Percentiles rank a stretch among this genome's conserved stretches.
Conservation (phyloP, 2,888 invertebrate species). For the Marronus borbonicus region DNA sequence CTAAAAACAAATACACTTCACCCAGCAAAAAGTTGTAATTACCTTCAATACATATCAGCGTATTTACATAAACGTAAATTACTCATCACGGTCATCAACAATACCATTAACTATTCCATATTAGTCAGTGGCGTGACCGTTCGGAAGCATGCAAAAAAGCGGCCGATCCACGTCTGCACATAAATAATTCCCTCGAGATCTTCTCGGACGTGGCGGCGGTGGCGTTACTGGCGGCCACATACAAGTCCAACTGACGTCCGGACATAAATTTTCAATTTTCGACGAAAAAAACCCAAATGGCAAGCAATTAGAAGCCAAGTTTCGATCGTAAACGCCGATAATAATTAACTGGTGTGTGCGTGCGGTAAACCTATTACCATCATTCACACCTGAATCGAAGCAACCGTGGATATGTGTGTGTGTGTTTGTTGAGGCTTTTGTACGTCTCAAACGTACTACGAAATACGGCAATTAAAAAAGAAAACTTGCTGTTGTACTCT, state of each 20-base stretch:
- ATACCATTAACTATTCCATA: slow-evolving; percentile 12
- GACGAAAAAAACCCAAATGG: slow-evolving; percentile 25
- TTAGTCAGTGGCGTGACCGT: slow-evolving; percentile 6
- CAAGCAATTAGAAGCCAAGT: slow-evolving; percentile 37
- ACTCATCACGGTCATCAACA: neutral
- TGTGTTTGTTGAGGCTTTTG: neutral
- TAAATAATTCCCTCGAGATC: slow-evolving; percentile 16
- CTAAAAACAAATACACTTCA: too few relatives aligned
- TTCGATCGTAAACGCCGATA: slow-evolving; percentile 42
- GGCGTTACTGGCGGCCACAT: neutral
- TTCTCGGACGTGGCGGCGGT: neutral
- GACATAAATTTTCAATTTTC: slow-evolving; percentile 46
- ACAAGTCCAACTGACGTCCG: slow-evolving; percentile 3
- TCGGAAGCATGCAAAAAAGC: neutral
- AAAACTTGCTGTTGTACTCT: slow-evolving; percentile 13
- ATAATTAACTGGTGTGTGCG: slow-evolving; percentile 44
- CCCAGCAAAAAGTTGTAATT: too few relatives aligned
- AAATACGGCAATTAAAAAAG: slow-evolving; percentile 36
- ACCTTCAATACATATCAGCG: too few relatives aligned
- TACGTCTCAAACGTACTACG: slow-evolving; percentile 8
- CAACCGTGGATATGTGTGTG: slow-evolving; percentile 13
- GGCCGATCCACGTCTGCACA: slow-evolving; percentile 2
- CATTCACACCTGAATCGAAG: slow-evolving; percentile 43
- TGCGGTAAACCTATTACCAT: slow-evolving; percentile 43
- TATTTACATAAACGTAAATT: too few relatives aligned